Conservation (phyloP, 2,113 vertebrate species). For the Crotalus horridus region DNA sequence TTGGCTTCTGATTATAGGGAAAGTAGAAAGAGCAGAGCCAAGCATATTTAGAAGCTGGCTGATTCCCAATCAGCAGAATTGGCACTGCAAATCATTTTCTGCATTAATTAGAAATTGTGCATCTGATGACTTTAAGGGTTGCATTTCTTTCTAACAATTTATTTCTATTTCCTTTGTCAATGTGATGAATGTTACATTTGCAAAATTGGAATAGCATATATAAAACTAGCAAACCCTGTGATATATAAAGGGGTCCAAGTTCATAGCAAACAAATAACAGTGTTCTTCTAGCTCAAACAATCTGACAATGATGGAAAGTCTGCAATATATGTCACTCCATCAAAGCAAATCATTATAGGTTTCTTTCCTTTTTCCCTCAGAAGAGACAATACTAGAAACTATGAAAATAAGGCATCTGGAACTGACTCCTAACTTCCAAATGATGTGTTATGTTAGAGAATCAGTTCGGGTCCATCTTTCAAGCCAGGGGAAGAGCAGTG, state of each 20-base stretch:
- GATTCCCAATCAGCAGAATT: not conserved
- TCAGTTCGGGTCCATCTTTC: not conserved
- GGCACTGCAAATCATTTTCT: constrained; percentile 1
- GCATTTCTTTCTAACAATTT: not conserved
- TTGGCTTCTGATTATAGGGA: not conserved
- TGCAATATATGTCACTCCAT: not conserved
- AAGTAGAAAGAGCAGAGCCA: not conserved
- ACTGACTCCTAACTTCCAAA: not conserved
- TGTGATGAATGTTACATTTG: not conserved
- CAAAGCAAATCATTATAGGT: not conserved
- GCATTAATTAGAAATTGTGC: constrained; percentile 8
- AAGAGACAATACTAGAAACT: not conserved
- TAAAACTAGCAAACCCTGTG: not conserved
- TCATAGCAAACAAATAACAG: not conserved
- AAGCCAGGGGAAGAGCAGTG: not conserved
- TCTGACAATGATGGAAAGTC: not conserved
- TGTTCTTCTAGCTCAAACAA: not conserved
- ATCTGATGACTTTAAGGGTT: constrained; percentile 8
- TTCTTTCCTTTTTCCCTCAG: not conserved
- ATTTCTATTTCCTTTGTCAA: not conserved
- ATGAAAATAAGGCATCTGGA: not conserved
- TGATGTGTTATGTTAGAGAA: not conserved
- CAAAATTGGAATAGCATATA: not conserved
- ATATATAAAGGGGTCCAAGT: not conserved
- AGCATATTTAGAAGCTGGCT: not conserved